A percentile compares a stretch with the other conserved stretches of the same genome.
Evolutionary conservation across 1,140 invertebrate species (phyloP).

Genomic region (Rhynchophorus ferrugineus): DNA sequence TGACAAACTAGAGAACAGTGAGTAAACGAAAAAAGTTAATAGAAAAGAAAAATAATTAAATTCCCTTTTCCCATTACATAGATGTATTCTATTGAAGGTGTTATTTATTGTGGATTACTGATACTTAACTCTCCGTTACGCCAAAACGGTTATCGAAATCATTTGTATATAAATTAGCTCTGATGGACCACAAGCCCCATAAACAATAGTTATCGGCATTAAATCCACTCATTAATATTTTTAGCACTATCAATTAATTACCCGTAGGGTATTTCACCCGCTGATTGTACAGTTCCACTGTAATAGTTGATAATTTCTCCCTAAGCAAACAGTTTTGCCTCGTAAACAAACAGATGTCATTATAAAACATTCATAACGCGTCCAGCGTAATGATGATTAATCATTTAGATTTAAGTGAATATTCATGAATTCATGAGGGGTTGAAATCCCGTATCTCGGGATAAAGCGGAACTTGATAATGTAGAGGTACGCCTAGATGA

Average conservation of each 20-base stretch:
- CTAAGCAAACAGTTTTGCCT: conserved; percentile 30
- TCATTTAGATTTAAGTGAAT: conserved; percentile 39
- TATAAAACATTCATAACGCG: conserved; percentile 37
- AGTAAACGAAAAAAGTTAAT: too few species aligned
- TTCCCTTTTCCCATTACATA: too few species aligned
- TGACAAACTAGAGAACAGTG: too few species aligned
- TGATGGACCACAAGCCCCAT: not conserved
- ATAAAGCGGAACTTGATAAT: conserved; percentile 23
- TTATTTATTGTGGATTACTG: too few species aligned
- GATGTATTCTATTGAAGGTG: too few species aligned
- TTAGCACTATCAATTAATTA: conserved; percentile 24
- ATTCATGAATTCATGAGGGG: conserved; percentile 33
- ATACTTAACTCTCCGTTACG: not conserved
- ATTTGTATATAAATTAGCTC: not conserved
- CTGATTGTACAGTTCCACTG: conserved; percentile 16
- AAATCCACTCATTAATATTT: conserved; percentile 19
- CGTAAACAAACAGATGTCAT: conserved; percentile 36
- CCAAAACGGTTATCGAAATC: not conserved
- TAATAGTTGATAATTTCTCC: conserved; percentile 28
- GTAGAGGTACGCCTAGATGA: conserved; percentile 16
- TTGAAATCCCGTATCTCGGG: conserved; percentile 20
- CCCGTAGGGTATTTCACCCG: conserved; percentile 16
- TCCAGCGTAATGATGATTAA: conserved; percentile 39
- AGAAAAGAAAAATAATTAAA: too few species aligned
- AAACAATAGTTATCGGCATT: not conserved